These are phyloP conservation scores for Melanotaenia boesemani DNA, from an alignment of 2,797 vertebrate genomes.

Conservation along the genomic window DNA sequence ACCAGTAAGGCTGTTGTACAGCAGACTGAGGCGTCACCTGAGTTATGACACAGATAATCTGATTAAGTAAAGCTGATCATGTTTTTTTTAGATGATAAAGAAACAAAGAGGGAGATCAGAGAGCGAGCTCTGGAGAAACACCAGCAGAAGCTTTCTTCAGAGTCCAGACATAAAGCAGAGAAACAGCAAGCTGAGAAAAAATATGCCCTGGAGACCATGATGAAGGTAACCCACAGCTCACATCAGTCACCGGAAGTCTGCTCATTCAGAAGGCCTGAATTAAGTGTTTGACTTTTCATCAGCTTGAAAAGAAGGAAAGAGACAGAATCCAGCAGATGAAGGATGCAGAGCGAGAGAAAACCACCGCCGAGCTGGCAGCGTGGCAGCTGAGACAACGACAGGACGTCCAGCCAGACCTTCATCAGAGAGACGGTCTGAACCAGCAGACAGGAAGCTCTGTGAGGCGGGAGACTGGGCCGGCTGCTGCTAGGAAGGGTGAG, in stretches of 20 bases:
- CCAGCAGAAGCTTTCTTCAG: conserved; percentile 83
- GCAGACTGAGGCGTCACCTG: too few relatives aligned
- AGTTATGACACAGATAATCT: too few relatives aligned
- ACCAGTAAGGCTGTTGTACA: conserved; percentile 71
- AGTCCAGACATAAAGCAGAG: conserved; percentile 77
- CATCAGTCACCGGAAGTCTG: background rate
- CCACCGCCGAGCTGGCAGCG: conserved; percentile 83
- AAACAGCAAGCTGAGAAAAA: conserved; percentile 85
- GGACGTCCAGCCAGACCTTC: conserved; percentile 40
- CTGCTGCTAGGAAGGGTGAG: conserved; percentile 44
- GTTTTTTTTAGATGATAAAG: conserved; percentile 85
- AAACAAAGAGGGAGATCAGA: conserved; percentile 83
- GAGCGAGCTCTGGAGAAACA: conserved; percentile 84
- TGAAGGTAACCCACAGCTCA: conserved; percentile 84
- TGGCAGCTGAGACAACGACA: conserved; percentile 84
- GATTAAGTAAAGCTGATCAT: conserved; percentile 2
- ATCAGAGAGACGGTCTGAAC: conserved; percentile 34
- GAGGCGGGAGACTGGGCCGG: background rate
- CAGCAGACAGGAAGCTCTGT: background rate
- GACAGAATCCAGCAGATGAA: conserved; percentile 88
- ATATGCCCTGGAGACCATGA: conserved; percentile 88
- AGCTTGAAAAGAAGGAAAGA: conserved; percentile 91
- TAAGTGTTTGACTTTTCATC: conserved; percentile 24
- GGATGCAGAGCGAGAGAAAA: conserved; percentile 84
- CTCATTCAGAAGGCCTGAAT: background rate